Percentiles rank a stretch among this genome's conserved stretches.
These are phyloP conservation scores for Spodoptera picta DNA, from an alignment of 2,888 invertebrate species.

Conservation along the genomic window DNA sequence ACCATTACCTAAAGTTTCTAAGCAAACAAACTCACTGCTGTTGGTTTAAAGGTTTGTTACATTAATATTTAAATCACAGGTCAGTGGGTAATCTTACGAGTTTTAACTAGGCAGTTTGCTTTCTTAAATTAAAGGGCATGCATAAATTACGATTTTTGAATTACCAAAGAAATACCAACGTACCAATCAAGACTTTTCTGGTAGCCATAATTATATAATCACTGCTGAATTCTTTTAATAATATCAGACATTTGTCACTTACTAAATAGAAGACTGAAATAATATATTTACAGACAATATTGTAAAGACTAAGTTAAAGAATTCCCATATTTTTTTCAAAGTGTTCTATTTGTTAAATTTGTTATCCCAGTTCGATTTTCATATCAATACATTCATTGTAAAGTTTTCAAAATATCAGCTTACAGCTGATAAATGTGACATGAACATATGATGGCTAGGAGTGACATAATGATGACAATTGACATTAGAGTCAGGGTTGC, in stretches of 20 bases:
- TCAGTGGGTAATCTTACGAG: too few relatives aligned
- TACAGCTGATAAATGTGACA: not conserved
- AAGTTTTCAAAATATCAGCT: constrained; percentile 2
- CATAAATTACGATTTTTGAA: not conserved
- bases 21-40: too few relatives aligned
- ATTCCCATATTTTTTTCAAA: not conserved
- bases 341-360: not conserved
- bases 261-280: not conserved
- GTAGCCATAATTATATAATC: constrained; percentile 77
- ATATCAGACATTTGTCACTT: constrained; percentile 1
- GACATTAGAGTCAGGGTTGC: too few relatives aligned
- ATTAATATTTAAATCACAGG: too few relatives aligned
- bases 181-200: constrained; percentile 75
- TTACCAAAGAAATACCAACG: constrained; percentile 10
- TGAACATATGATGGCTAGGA: too few relatives aligned
- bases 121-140: too few relatives aligned
- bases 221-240: constrained; percentile 12
- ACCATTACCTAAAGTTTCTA: too few relatives aligned
- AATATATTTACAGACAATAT: not conserved
- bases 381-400: too few relatives aligned
- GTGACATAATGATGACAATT: too few relatives aligned
- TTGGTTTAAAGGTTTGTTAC: too few relatives aligned
- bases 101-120: too few relatives aligned
- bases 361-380: not conserved
- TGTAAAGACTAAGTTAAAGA: not conserved